Evolutionary conservation across 2,113 vertebrate species (phyloP).

Genomic region (Semnornis frantzii): DNA sequence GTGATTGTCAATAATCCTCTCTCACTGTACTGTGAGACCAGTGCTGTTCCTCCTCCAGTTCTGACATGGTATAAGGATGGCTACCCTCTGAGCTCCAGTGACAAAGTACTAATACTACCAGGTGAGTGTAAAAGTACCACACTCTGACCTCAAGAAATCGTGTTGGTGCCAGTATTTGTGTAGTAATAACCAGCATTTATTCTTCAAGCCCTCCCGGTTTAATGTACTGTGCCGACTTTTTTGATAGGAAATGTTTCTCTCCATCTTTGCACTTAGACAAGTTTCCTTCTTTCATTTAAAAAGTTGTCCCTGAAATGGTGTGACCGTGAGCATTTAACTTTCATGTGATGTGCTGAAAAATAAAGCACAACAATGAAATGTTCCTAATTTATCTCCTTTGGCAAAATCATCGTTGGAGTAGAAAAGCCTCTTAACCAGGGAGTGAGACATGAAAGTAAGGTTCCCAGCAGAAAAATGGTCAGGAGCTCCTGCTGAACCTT

Average conservation of each 20-base stretch:
- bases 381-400: not conserved
- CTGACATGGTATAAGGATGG: conserved; percentile 96
- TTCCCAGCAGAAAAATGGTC: not conserved
- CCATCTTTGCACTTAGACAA: not conserved
- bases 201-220: not conserved
- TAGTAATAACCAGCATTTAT: not conserved
- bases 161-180: not conserved
- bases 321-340: not conserved
- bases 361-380: not conserved
- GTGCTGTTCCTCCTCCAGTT: conserved; percentile 90
- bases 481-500: not conserved
- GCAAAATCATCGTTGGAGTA: not conserved
- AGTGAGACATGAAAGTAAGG: not conserved
- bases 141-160: not conserved
- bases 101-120: conserved; percentile 88
- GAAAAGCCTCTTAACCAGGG: not conserved
- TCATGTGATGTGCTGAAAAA: not conserved
- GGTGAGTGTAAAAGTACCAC: conserved; percentile 72
- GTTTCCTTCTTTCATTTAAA: not conserved
- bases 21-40: conserved; percentile 92
- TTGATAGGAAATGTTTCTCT: not conserved
- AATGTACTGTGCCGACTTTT: not conserved
- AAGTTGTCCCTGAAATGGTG: not conserved
- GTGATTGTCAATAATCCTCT: conserved; percentile 92
- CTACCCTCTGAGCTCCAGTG: conserved; percentile 80